These are phyloP conservation scores for Tyto alba DNA, from an alignment of 2,113 vertebrate genomes.

Conservation along the genomic window DNA sequence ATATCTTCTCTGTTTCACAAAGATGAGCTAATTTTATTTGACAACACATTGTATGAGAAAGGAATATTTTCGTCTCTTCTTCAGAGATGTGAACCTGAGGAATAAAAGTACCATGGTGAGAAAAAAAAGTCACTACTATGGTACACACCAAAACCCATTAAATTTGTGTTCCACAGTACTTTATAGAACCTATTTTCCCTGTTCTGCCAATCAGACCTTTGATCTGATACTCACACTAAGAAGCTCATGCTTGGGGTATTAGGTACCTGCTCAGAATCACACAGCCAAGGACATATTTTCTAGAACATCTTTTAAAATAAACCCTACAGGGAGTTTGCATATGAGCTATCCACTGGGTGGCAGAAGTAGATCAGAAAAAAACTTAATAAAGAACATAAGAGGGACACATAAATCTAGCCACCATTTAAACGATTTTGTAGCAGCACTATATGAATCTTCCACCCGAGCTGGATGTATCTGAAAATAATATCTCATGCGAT, in stretches of 20 bases:
- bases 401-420: background rate
- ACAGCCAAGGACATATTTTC: background rate
- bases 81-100: background rate
- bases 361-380: constrained; percentile 34
- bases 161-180: background rate
- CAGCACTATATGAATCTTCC: background rate
- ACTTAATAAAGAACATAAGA: background rate
- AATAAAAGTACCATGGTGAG: background rate
- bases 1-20: background rate
- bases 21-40: background rate
- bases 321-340: background rate
- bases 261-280: background rate
- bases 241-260: background rate
- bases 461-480: background rate
- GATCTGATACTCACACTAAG: background rate
- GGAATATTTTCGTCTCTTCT: background rate
- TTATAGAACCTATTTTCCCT: background rate
- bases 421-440: background rate
- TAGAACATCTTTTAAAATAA: background rate
- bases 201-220: background rate
- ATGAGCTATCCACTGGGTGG: constrained; percentile 32
- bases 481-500: background rate
- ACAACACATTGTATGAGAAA: background rate
- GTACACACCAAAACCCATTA: background rate
- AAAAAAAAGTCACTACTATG: background rate